A percentile compares a stretch with the other conserved stretches of the same genome.
phyloP scores from a whole-genome alignment of 2,888 invertebrate genomes.

The Diarsia mendica region DNA sequence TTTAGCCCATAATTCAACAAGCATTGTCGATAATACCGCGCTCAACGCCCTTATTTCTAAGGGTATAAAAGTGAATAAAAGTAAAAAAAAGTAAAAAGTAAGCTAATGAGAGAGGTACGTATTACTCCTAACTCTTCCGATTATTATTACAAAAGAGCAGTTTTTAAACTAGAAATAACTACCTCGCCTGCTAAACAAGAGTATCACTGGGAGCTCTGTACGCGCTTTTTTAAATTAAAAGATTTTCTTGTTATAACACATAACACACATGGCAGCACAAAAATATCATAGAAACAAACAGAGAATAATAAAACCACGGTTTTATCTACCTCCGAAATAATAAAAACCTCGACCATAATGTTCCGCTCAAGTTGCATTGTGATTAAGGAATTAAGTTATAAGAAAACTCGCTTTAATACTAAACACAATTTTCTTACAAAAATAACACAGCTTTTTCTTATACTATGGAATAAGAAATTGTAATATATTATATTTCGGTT shows the following conservation, averaged over 20 bases:
- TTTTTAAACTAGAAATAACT: neutral
- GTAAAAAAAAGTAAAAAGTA: too few species aligned
- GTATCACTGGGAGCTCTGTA: neutral
- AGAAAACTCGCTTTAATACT: slow-evolving; percentile 42
- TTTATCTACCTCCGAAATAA: slow-evolving; percentile 33
- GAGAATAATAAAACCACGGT: slow-evolving; percentile 32
- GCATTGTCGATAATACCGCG: neutral
- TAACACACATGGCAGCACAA: slow-evolving; percentile 18
- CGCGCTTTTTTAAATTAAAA: neutral
- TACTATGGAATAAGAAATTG: slow-evolving; percentile 37
- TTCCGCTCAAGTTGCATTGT: slow-evolving; percentile 48
- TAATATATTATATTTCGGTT: slow-evolving; percentile 56
- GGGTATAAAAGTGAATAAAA: too few species aligned
- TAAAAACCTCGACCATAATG: slow-evolving; percentile 46
- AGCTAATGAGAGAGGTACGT: too few species aligned
- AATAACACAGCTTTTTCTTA: slow-evolving; percentile 34
- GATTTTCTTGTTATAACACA: slow-evolving; percentile 2
- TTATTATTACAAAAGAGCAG: too few species aligned
- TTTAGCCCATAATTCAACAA: neutral
- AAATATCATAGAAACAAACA: slow-evolving; percentile 11
- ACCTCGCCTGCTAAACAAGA: neutral
- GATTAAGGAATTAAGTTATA: slow-evolving; percentile 50
- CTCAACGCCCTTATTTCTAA: too few species aligned
- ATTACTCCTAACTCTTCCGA: too few species aligned
- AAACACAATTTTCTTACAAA: slow-evolving; percentile 54